Percentiles rank a stretch among this genome's conserved stretches.
Conservation (phyloP, 2,113 vertebrate genomes). For the Puntigrus tetrazona region DNA sequence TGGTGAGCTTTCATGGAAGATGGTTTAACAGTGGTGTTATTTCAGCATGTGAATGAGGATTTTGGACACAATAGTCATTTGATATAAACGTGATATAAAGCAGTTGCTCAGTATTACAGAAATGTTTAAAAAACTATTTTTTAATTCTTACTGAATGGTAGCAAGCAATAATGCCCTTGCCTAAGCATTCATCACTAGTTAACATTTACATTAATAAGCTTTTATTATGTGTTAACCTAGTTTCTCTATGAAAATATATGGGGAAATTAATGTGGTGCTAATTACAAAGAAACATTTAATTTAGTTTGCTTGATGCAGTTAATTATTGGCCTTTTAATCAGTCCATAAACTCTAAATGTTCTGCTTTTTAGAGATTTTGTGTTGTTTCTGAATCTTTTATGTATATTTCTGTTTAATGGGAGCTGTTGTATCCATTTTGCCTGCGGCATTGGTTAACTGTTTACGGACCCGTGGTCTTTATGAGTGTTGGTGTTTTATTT, state of each 20-base stretch:
- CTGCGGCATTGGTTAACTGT: background rate
- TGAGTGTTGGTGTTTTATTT: background rate
- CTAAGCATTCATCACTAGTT: background rate
- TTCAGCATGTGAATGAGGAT: background rate
- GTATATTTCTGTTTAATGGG: background rate
- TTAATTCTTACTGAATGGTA: too few relatives aligned
- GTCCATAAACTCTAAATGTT: background rate
- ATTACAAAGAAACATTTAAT: background rate
- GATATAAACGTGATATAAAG: too few relatives aligned
- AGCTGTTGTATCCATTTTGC: background rate
- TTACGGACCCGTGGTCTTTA: background rate
- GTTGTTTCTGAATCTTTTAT: background rate
- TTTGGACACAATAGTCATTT: background rate
- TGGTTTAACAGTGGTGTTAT: background rate
- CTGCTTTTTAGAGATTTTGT: background rate
- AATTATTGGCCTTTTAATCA: background rate
- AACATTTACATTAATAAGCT: background rate
- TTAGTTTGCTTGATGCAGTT: background rate
- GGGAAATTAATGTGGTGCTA: background rate
- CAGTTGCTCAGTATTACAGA: background rate
- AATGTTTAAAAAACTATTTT: too few relatives aligned
- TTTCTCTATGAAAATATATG: background rate
- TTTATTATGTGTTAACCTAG: background rate
- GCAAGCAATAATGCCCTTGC: too few relatives aligned
- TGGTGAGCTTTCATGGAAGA: background rate